phyloP scores from a whole-genome alignment of 2,113 vertebrate genomes.

The Oostethus manadensis region DNA sequence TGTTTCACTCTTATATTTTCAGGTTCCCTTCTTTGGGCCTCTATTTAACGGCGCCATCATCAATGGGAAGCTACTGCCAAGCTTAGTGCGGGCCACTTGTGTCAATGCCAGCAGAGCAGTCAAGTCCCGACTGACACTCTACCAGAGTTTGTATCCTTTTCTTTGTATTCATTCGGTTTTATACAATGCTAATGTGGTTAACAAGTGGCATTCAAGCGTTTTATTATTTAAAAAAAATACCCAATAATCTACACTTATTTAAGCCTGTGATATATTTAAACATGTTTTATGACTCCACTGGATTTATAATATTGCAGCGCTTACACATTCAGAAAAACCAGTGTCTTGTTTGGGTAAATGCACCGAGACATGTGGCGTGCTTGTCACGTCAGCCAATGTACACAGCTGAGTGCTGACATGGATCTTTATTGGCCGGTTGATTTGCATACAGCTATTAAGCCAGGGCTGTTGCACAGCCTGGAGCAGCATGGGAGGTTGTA shows the following conservation, averaged over 20 bases:
- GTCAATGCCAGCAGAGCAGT: slow-evolving; percentile 98
- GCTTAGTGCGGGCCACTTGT: slow-evolving; percentile 91
- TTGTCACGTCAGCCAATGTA: slow-evolving; percentile 48
- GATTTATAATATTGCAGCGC: slow-evolving; percentile 15
- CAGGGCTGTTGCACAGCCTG: slow-evolving; percentile 52
- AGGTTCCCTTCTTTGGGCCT: slow-evolving; percentile 97
- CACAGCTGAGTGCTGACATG: slow-evolving; percentile 63
- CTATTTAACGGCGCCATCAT: slow-evolving; percentile 93
- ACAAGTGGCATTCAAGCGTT: slow-evolving; percentile 1
- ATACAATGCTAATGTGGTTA: background rate
- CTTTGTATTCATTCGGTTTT: slow-evolving; percentile 12
- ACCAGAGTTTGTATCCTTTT: slow-evolving; percentile 99
- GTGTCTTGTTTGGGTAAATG: slow-evolving; percentile 39
- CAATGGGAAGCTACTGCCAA: slow-evolving; percentile 85
- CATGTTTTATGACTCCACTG: slow-evolving; percentile 16
- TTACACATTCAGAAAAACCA: slow-evolving; percentile 21
- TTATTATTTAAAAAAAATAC: background rate
- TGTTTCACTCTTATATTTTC: slow-evolving; percentile 18
- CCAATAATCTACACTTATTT: slow-evolving; percentile 11
- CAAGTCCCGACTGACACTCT: slow-evolving; percentile 93
- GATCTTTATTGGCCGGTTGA: slow-evolving; percentile 60
- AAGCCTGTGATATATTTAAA: slow-evolving; percentile 5
- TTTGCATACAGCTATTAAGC: slow-evolving; percentile 64
- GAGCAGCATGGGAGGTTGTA: slow-evolving; percentile 44
- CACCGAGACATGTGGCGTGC: slow-evolving; percentile 51